These are phyloP conservation scores for Helleia helle DNA, from an alignment of 2,888 invertebrate genomes.

Conservation along the genomic window DNA sequence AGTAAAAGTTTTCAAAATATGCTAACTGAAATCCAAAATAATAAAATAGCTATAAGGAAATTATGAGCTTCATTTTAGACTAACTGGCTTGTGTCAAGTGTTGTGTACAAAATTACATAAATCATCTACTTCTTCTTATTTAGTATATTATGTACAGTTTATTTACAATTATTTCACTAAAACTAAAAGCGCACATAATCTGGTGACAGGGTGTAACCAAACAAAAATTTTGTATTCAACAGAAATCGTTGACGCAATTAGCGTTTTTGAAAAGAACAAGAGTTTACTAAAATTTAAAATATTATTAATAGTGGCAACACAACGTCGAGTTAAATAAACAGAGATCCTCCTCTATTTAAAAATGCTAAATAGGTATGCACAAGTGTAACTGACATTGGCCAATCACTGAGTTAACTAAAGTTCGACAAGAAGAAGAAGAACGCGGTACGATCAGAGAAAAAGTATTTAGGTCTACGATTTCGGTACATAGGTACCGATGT, in stretches of 20 bases:
- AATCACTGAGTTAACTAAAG: too few species aligned
- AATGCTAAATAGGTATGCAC: too few species aligned
- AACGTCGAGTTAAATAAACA: too few species aligned
- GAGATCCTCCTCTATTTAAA: too few species aligned
- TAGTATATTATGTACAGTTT: slow-evolving; percentile 11
- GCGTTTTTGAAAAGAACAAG: too few species aligned
- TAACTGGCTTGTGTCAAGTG: slow-evolving; percentile 66
- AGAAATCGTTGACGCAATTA: slow-evolving; percentile 29
- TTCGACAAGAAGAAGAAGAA: too few species aligned
- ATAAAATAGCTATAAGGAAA: slow-evolving; percentile 67
- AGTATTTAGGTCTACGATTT: too few species aligned
- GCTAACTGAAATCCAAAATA: slow-evolving; percentile 28
- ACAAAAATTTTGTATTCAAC: slow-evolving; percentile 52
- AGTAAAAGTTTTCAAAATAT: slow-evolving; percentile 1
- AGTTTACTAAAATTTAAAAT: neutral
- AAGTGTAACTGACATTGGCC: too few species aligned
- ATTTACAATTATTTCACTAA: slow-evolving; percentile 19
- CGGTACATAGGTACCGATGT: too few species aligned
- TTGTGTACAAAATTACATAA: slow-evolving; percentile 46
- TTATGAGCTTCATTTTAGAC: slow-evolving; percentile 70
- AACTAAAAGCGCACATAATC: slow-evolving; percentile 58
- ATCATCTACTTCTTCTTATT: slow-evolving; percentile 30
- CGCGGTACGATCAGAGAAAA: too few species aligned
- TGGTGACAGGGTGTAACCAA: slow-evolving; percentile 59
- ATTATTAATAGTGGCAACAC: too few species aligned